Conservation (phyloP, 30 jellyfish, hydroid and myxozoan genomes). For the Cassiopea xamachana region DNA sequence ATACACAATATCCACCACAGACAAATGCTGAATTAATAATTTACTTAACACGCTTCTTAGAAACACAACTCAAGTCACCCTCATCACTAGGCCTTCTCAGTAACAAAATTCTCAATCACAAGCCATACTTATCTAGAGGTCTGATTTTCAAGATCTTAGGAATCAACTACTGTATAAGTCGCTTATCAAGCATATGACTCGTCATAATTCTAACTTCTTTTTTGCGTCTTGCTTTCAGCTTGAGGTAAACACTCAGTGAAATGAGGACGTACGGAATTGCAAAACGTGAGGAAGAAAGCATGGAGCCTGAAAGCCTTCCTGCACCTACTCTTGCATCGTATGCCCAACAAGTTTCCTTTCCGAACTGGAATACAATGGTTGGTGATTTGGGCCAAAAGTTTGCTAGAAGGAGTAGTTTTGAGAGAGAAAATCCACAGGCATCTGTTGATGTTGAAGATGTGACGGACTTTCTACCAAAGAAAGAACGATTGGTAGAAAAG, state of each 20-base stretch:
- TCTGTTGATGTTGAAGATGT: constrained; percentile 5
- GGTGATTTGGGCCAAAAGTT: constrained; percentile 63
- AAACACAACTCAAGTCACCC: too few relatives aligned
- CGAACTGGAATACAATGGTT: constrained; percentile 82
- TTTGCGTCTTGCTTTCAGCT: not conserved
- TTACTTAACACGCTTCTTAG: too few relatives aligned
- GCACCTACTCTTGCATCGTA: constrained; percentile 37
- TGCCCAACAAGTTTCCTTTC: constrained; percentile 83
- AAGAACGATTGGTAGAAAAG: not conserved
- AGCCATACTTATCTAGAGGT: too few relatives aligned
- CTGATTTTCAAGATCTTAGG: too few relatives aligned
- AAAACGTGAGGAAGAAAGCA: constrained; percentile 20
- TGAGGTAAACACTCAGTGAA: not conserved
- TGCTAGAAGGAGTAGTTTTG: constrained; percentile 70
- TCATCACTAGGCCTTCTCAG: too few relatives aligned
- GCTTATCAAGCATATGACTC: not conserved
- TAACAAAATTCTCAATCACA: too few relatives aligned
- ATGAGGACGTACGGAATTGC: constrained; percentile 11
- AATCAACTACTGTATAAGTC: too few relatives aligned
- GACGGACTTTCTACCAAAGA: not conserved
- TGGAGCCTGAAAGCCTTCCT: constrained; percentile 30
- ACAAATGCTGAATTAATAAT: too few relatives aligned
- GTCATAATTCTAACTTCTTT: too few relatives aligned
- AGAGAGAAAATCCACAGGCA: constrained; percentile 3
- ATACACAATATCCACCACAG: too few relatives aligned